These are phyloP conservation scores for Notamacropus eugenii DNA, from an alignment of 2,797 vertebrate genomes.

Conservation along the genomic window DNA sequence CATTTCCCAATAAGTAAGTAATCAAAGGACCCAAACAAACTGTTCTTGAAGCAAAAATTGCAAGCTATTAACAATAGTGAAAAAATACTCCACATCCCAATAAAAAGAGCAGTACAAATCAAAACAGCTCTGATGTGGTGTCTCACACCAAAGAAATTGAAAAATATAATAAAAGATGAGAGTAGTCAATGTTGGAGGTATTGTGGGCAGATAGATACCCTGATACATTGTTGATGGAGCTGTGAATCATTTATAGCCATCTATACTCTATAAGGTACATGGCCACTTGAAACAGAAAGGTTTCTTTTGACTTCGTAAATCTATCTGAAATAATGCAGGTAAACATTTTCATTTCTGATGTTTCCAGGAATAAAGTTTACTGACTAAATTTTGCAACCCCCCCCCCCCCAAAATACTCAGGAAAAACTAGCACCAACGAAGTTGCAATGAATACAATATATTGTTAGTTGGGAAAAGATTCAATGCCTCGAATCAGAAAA, in stretches of 20 bases:
- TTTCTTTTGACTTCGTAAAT: slow-evolving; percentile 1
- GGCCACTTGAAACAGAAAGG: background rate
- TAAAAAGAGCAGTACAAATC: background rate
- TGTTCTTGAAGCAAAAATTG: background rate
- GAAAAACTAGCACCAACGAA: background rate
- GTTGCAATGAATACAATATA: background rate
- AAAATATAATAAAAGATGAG: background rate
- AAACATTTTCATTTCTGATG: background rate
- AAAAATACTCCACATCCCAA: background rate
- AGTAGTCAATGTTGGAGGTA: background rate
- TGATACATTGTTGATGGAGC: background rate
- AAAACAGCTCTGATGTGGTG: background rate
- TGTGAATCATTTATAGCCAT: background rate
- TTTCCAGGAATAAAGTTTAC: background rate
- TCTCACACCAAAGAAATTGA: background rate
- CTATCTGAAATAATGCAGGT: background rate
- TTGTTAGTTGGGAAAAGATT: slow-evolving; percentile 36
- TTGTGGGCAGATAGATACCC: background rate
- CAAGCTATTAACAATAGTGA: background rate
- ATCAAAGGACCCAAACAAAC: background rate
- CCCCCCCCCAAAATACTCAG: background rate
- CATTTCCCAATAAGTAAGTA: background rate
- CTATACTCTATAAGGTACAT: background rate
- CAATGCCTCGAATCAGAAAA: background rate
- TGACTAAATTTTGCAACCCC: slow-evolving; percentile 26